Evolutionary conservation across 2,797 vertebrate genomes (phyloP).

Genomic region (Dicrostonyx torquatus): DNA sequence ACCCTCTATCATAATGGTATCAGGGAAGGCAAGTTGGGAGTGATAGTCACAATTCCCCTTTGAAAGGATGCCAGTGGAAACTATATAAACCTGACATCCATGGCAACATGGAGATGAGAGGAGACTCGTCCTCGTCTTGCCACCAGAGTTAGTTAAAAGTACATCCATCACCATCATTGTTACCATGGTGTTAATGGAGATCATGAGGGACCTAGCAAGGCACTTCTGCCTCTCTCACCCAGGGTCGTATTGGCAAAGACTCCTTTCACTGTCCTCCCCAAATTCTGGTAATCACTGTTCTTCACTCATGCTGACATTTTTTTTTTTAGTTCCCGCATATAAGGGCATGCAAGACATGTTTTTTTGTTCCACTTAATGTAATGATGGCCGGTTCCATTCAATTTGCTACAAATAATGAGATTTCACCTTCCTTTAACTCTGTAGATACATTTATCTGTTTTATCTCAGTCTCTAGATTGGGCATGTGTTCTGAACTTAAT

Average conservation of each 20-base stretch:
- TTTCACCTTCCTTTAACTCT: background rate
- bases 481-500: background rate
- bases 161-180: background rate
- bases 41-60: background rate
- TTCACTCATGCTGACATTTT: background rate
- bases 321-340: background rate
- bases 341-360: background rate
- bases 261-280: background rate
- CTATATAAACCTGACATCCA: background rate
- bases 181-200: background rate
- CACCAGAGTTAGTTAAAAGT: background rate
- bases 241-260: background rate
- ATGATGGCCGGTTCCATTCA: background rate
- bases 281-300: background rate
- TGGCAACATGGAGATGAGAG: background rate
- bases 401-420: background rate
- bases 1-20: background rate
- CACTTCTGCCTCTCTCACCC: background rate
- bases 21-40: background rate
- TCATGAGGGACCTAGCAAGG: background rate
- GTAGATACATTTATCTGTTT: conserved; percentile 11
- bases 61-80: background rate
- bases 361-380: conserved; percentile 27
- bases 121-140: background rate
- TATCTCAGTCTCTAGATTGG: background rate